These are phyloP conservation scores for Microplitis deprimator DNA, from an alignment of 2,888 invertebrate genomes.

Conservation along the genomic window DNA sequence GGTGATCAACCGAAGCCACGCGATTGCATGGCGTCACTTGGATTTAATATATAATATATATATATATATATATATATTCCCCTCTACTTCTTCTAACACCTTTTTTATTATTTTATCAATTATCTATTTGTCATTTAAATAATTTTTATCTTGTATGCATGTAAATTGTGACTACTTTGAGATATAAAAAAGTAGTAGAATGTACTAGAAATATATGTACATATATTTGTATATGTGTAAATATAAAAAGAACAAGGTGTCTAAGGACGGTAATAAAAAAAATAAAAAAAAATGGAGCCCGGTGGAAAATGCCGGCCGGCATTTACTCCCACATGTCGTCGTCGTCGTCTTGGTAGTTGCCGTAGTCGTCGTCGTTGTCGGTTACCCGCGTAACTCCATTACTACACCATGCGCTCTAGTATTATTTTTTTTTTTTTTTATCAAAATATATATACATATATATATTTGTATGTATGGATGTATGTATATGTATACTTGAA, in stretches of 20 bases:
- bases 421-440: constrained; percentile 4
- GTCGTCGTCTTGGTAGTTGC: not conserved
- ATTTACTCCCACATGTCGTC: constrained; percentile 67
- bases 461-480: not conserved
- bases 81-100: not conserved
- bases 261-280: constrained; percentile 28
- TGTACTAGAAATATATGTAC: not conserved
- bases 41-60: not conserved
- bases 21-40: constrained; percentile 63
- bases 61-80: too few species aligned
- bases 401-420: constrained; percentile 42
- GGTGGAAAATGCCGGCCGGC: constrained; percentile 70
- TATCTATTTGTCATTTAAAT: not conserved
- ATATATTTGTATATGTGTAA: not conserved
- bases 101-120: not conserved
- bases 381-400: constrained; percentile 49
- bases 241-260: constrained; percentile 10
- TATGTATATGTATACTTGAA: not conserved
- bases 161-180: not conserved
- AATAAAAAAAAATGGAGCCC: constrained; percentile 71
- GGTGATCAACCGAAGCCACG: constrained; percentile 60
- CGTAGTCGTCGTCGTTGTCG: constrained; percentile 8
- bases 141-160: not conserved
- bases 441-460: constrained; percentile 5
- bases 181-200: not conserved